Conservation (phyloP, 2,888 invertebrate species). For the Ametastegia equiseti region DNA sequence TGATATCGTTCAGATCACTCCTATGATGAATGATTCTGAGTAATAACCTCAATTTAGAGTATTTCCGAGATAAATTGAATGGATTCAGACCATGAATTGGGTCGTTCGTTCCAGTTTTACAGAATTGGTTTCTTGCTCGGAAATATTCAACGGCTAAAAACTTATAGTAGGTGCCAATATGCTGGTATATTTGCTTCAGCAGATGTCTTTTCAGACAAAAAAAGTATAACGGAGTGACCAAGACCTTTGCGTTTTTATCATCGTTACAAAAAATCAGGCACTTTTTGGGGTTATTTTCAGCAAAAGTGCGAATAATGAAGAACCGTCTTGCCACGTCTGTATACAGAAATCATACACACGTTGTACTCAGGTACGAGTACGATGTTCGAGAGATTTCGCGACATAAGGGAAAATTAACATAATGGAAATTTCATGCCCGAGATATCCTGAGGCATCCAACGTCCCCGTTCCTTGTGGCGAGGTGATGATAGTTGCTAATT, state of each 20-base stretch:
- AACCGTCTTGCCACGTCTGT: background rate
- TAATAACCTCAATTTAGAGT: background rate
- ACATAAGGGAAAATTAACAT: constrained; percentile 38
- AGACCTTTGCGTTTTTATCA: background rate
- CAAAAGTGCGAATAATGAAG: background rate
- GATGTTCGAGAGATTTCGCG: background rate
- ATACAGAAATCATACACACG: background rate
- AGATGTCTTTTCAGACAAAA: background rate
- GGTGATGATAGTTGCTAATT: constrained; percentile 32
- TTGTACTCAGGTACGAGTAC: background rate
- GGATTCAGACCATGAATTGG: background rate
- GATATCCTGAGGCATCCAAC: constrained; percentile 1
- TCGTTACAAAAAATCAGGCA: background rate
- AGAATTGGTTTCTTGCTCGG: background rate
- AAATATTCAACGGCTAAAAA: background rate
- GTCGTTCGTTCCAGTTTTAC: background rate
- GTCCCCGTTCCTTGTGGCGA: background rate
- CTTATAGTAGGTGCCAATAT: background rate
- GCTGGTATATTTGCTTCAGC: background rate
- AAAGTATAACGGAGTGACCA: background rate
- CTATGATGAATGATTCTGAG: constrained; percentile 1
- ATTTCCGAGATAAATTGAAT: background rate
- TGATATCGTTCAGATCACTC: background rate
- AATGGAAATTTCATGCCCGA: constrained; percentile 40
- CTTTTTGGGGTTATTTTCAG: background rate